These are phyloP conservation scores for Mobula birostris DNA, from an alignment of 2,113 vertebrate species.

Conservation along the genomic window DNA sequence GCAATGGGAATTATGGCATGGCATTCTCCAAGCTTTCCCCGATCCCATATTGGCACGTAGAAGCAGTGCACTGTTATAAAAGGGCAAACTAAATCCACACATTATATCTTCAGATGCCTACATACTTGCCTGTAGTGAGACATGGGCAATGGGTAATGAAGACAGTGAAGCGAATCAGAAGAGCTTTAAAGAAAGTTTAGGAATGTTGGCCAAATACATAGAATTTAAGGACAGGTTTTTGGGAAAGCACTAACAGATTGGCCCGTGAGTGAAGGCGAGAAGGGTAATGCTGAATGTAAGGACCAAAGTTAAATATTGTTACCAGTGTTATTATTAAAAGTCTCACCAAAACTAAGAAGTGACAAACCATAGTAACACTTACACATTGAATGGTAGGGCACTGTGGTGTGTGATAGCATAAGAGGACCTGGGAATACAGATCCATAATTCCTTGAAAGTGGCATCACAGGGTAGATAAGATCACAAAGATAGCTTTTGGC, in stretches of 20 bases:
- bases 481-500: too few species aligned
- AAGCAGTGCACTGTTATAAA: too few species aligned
- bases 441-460: too few species aligned
- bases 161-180: not conserved
- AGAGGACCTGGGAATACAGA: too few species aligned
- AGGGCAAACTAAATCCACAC: too few species aligned
- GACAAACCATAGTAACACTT: too few species aligned
- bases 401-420: too few species aligned
- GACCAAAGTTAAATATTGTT: not conserved
- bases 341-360: not conserved
- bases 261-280: not conserved
- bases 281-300: not conserved
- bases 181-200: not conserved
- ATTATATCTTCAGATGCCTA: too few species aligned
- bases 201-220: not conserved
- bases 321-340: not conserved
- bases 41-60: not conserved
- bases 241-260: not conserved
- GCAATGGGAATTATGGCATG: not conserved
- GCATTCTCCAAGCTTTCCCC: not conserved
- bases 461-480: too few species aligned
- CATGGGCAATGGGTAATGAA: not conserved
- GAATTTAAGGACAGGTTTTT: not conserved
- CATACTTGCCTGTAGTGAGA: too few species aligned
- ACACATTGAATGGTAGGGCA: too few species aligned